These are phyloP conservation scores for Pelagia noctiluca DNA, from an alignment of 30 jellyfish, hydroid and myxozoan species.

Conservation along the genomic window DNA sequence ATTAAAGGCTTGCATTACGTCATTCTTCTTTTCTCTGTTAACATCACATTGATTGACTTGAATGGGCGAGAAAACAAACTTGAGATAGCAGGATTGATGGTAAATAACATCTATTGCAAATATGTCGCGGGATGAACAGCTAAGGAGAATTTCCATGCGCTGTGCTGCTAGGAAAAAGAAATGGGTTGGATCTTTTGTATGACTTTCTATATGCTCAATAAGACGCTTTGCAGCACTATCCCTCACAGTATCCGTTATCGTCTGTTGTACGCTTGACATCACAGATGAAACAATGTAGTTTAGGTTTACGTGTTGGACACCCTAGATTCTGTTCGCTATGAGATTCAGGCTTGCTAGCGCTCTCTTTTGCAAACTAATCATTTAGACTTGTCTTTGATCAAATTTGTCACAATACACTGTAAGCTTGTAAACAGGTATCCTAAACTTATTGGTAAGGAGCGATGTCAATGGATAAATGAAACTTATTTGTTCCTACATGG, in stretches of 20 bases:
- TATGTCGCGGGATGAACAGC: constrained; percentile 18
- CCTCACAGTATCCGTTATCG: not conserved
- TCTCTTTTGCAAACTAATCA: too few relatives aligned
- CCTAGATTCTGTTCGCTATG: too few relatives aligned
- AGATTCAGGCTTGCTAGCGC: too few relatives aligned
- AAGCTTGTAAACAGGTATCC: too few relatives aligned
- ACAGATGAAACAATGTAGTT: constrained; percentile 21
- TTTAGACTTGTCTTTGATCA: too few relatives aligned
- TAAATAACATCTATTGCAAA: constrained; percentile 29
- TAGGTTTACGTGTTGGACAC: too few relatives aligned
- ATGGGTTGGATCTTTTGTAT: not conserved
- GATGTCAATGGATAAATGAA: too few relatives aligned
- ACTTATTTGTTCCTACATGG: too few relatives aligned
- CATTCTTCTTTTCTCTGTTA: not conserved
- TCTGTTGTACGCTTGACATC: not conserved
- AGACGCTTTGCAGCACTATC: not conserved
- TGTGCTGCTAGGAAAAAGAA: not conserved
- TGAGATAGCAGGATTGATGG: constrained; percentile 31
- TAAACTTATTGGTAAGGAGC: too few relatives aligned
- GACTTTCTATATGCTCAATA: not conserved
- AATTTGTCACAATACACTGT: too few relatives aligned
- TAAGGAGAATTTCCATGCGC: constrained; percentile 19
- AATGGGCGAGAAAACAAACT: constrained; percentile 3
- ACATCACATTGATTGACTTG: not conserved
- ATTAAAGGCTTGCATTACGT: constrained; percentile 32